Base-by-base conservation (phyloP, 2,113 vertebrate species). In the Peromyscus californicus region DNA sequence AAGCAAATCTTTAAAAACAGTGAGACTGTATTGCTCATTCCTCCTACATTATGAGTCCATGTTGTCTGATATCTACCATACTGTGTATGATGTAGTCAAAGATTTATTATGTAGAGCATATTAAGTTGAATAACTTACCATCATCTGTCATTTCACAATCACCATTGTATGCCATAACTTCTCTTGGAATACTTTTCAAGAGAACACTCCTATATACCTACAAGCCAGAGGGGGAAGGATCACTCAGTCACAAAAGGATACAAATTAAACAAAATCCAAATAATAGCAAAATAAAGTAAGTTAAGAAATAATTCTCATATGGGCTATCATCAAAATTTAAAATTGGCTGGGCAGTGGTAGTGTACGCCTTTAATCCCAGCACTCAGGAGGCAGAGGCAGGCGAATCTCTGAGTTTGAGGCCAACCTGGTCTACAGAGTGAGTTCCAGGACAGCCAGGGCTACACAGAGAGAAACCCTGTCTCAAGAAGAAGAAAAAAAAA, bases 171-270 rank as follows among this genome's bases (percentile, higher is more conserved):
- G 94, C 42, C 0, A 94, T 63, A 98, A 98, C 90, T 92, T 96
- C 95, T 69, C 91, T 97, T 93, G 98, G 95, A 94, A 89, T 89
- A 78, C 45, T 99, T 97, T 98, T 99, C 96, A 99, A 93, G 69
- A 99, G 98, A 89, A 99, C 99, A 95, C 99, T 99, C 97, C 99
- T 99, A 93, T 99, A 99, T 67, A 99, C 99, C 99, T 99, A 97
- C 1, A 97, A 9, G 26, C 91, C 11, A 97, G 7, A 95, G 15
- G 5, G 7, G 69, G 1, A 39, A 94, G 70, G 26, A 67, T 5
- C 90, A 84, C 19, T 97, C 22, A 89, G 76, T 89, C 83, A 97
- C 11, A 93, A 90, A 94, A 12, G 91, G 3, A 76, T 33, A 94
- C 7, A 91, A 4, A 29, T 88, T 83, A 96, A 93, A 36, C 65